Evolutionary conservation across 2,113 vertebrate genomes (phyloP).

Genomic region (Ailurus styani): DNA sequence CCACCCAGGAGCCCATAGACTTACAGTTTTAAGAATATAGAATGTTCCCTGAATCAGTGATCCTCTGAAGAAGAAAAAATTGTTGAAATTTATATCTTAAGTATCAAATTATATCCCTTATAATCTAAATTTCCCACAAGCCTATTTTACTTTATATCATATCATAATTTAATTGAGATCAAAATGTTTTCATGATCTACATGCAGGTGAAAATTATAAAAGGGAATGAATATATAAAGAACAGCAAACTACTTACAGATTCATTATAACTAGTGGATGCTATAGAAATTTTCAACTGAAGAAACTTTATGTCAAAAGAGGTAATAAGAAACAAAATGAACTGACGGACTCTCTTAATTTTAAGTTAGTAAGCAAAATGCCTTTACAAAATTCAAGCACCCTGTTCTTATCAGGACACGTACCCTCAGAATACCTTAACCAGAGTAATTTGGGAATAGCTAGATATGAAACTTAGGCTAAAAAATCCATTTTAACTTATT

Average conservation of each 20-base stretch:
- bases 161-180: neutral
- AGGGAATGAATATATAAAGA: neutral
- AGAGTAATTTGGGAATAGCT: neutral
- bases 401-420: neutral
- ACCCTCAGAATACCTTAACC: neutral
- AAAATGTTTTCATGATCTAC: neutral
- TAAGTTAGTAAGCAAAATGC: neutral
- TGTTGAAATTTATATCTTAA: conserved; percentile 22
- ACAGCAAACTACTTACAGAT: neutral
- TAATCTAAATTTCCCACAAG: neutral
- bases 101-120: conserved; percentile 10
- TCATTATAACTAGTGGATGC: neutral
- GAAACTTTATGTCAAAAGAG: conserved; percentile 5
- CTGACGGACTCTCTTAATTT: neutral
- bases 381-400: neutral
- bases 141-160: neutral
- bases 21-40: neutral
- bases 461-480: neutral
- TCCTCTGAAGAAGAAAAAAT: neutral
- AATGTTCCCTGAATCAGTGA: neutral
- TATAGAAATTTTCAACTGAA: neutral
- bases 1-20: no score
- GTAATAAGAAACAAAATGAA: neutral
- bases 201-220: neutral
- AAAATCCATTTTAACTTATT: neutral